Base-by-base conservation (phyloP, 2,797 vertebrate species). In the Neosalanx taihuensis region DNA sequence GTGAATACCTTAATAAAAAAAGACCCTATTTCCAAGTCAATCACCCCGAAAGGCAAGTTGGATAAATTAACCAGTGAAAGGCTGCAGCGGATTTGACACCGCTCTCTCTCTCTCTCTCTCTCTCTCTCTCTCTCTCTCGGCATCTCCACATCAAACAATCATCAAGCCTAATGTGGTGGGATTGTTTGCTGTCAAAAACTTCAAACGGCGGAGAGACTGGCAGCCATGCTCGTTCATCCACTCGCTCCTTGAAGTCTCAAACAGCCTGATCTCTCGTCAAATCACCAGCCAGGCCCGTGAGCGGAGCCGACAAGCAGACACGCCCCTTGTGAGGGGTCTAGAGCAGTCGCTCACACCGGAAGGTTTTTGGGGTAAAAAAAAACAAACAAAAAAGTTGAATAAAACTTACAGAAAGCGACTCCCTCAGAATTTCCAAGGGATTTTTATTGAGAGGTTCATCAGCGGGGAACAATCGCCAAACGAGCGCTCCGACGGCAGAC, bases 141-240 rank as follows among this genome's bases (percentile, higher is more conserved):
- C 64, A 60, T 80, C 80, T 83, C 72, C 75, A 85, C 87, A 87
- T 92, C 91, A 91, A 90, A 89, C 87, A 84, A 73, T 75, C 65
- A 65, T 88, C 72, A 84, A 46, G 68, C 64, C 82, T 90, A 92
- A 91, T 90, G 72, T 82, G 78, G 72, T 69, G 31, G 78, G 88
- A 92, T 85, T 83, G 89, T 88, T 88, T 90, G 85, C 88, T 82
- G 89, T 90, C 91, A 90, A 84, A 13, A 84, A 91, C 90, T 91
- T 90, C 91, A 92, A 92, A 92, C 86, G 5, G 78, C 31, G 23
- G 23, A 56, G 56, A 85, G 86, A 87, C 82, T 85, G 89, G 81
- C 87, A 90, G 86, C 86, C 78, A 77, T 56, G 4, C 83, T 86
- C 77, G 71, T 86, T 84, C 79, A 75, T 49, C 75, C 77, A 82